phyloP scores from a whole-genome alignment of 2,888 invertebrate genomes.

The Theretra japonica region DNA sequence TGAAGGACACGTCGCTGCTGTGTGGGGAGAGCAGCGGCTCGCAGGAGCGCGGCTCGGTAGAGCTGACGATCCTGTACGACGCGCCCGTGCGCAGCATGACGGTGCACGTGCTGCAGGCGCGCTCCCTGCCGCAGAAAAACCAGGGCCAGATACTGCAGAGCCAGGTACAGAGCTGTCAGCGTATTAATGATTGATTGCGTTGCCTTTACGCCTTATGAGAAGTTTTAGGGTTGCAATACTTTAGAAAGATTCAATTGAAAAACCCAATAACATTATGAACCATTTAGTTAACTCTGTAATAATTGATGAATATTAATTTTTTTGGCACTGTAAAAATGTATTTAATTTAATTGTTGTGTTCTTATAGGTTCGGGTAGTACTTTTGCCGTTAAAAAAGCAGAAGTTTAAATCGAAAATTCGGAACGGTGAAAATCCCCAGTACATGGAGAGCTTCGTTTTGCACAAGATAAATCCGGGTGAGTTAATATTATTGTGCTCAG shows the following conservation, averaged over 20 bases:
- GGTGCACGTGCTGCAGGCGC: constrained; percentile 94
- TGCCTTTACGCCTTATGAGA: no score
- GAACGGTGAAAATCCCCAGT: constrained; percentile 95
- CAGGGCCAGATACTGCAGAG: constrained; percentile 71
- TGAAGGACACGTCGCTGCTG: constrained; percentile 77
- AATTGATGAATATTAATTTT: no score
- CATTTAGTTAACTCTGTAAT: no score
- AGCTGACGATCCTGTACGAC: constrained; percentile 95
- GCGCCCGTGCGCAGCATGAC: constrained; percentile 96
- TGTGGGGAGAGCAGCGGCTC: constrained; percentile 81
- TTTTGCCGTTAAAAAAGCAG: constrained; percentile 96
- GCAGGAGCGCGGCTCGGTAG: constrained; percentile 89
- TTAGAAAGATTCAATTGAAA: no score
- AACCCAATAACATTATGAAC: no score
- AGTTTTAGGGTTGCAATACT: no score
- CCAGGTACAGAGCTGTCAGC: constrained; percentile 55
- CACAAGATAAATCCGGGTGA: constrained; percentile 94
- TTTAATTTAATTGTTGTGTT: neutral
- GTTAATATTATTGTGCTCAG: neutral
- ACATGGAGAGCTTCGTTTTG: constrained; percentile 96
- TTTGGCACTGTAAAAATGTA: no score
- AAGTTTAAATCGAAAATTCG: constrained; percentile 97
- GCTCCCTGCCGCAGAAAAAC: constrained; percentile 88
- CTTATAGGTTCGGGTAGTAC: constrained; percentile 91
- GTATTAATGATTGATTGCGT: no score